A percentile compares a stretch with the other conserved stretches of the same genome.
Conservation (phyloP, 2,888 invertebrate species). For the Syrphus vitripennis region DNA sequence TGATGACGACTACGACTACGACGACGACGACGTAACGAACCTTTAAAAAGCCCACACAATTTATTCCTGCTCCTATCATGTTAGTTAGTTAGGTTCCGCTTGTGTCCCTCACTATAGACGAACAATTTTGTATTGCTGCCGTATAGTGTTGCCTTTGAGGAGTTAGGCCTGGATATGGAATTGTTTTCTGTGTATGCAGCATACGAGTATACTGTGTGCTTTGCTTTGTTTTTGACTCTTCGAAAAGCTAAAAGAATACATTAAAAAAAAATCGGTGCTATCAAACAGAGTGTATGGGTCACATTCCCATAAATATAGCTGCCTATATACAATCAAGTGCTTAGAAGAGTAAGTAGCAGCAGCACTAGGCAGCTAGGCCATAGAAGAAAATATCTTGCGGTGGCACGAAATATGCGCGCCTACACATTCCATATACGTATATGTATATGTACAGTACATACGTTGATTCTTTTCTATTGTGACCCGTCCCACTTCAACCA, state of each 20-base stretch:
- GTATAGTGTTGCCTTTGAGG: slow-evolving; percentile 31
- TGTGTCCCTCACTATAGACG: slow-evolving; percentile 35
- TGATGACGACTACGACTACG: slow-evolving; percentile 6
- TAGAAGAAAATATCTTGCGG: slow-evolving; percentile 61
- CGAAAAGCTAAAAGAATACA: slow-evolving; percentile 5
- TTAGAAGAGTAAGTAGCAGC: slow-evolving; percentile 17
- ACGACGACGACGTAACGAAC: slow-evolving; percentile 64
- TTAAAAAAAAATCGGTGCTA: neutral
- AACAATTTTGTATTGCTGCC: neutral
- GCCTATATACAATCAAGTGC: slow-evolving; percentile 21
- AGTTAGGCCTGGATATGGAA: slow-evolving; percentile 34
- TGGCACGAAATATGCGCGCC: slow-evolving; percentile 70
- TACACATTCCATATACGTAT: slow-evolving; percentile 38
- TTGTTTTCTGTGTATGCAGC: slow-evolving; percentile 27
- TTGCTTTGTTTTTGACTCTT: slow-evolving; percentile 59
- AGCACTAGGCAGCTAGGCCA: neutral
- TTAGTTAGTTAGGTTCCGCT: slow-evolving; percentile 56
- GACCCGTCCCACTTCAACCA: slow-evolving; percentile 25
- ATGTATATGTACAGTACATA: too few relatives aligned
- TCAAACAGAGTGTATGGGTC: slow-evolving; percentile 51
- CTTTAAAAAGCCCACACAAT: slow-evolving; percentile 70
- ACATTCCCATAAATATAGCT: slow-evolving; percentile 26
- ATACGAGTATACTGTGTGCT: too few relatives aligned
- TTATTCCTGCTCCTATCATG: slow-evolving; percentile 63
- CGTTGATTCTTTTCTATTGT: slow-evolving; percentile 19